Evolutionary conservation across 2,888 invertebrate genomes (phyloP).

Genomic region (Agriopis leucophaearia): DNA sequence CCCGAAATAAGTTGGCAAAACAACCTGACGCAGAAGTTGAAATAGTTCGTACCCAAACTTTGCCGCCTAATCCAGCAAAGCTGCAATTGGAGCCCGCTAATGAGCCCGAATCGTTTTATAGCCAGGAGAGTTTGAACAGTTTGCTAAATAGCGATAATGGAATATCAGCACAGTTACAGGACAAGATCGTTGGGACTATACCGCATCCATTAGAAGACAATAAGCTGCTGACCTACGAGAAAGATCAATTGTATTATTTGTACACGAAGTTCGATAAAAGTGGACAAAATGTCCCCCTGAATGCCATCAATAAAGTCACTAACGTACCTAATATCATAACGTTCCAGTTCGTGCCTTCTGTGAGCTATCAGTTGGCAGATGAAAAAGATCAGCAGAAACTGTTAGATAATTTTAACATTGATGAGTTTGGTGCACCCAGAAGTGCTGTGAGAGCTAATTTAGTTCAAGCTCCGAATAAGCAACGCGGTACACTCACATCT

Average conservation of each 20-base stretch:
- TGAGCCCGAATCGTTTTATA: conserved; percentile 57
- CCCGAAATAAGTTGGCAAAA: conserved; percentile 49
- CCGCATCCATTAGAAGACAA: conserved; percentile 73
- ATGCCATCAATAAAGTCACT: conserved; percentile 42
- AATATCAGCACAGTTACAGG: conserved; percentile 76
- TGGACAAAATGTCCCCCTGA: conserved; percentile 48
- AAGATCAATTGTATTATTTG: conserved; percentile 76
- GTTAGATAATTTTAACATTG: conserved; percentile 68
- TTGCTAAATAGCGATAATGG: conserved; percentile 66
- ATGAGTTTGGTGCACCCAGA: conserved; percentile 68
- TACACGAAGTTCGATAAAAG: conserved; percentile 69
- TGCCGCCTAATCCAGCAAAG: conserved; percentile 60
- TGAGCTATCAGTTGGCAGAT: conserved; percentile 72
- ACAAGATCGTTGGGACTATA: conserved; percentile 77
- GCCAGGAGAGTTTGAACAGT: conserved; percentile 62
- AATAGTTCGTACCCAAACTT: conserved; percentile 66
- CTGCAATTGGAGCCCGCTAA: conserved; percentile 60
- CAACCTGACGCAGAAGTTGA: conserved; percentile 63
- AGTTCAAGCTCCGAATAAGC: conserved; percentile 51
- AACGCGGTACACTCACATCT: conserved; percentile 55
- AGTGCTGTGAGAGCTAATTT: conserved; percentile 47
- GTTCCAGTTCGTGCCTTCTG: conserved; percentile 74
- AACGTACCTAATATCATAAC: conserved; percentile 58
- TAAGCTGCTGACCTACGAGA: conserved; percentile 75
- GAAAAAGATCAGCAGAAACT: conserved; percentile 72